These are phyloP conservation scores for Heterochromis multidens DNA, from an alignment of 2,113 vertebrate genomes.

Conservation along the genomic window DNA sequence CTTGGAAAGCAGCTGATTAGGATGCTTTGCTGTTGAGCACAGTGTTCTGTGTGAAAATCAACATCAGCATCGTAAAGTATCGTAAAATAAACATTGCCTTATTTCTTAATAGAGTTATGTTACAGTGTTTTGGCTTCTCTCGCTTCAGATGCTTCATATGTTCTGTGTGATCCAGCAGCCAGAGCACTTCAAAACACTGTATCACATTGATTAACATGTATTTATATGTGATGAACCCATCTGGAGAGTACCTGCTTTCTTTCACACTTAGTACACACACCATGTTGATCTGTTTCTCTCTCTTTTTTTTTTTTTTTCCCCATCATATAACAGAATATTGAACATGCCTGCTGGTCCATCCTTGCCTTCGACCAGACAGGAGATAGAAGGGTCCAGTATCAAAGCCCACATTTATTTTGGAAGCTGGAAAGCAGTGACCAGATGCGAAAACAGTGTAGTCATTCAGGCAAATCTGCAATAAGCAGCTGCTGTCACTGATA, in stretches of 20 bases:
- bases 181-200: neutral
- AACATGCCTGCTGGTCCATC: neutral
- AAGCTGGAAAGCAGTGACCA: conserved; percentile 37
- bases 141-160: conserved; percentile 27
- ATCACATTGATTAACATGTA: conserved; percentile 4
- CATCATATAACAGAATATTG: neutral
- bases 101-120: neutral
- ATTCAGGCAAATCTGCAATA: conserved; percentile 20
- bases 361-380: conserved; percentile 1
- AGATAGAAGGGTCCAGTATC: conserved; percentile 32
- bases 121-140: neutral
- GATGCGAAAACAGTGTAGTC: conserved; percentile 60
- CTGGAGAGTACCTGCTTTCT: conserved; percentile 23
- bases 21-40: neutral
- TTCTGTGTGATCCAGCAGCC: conserved; percentile 12
- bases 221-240: conserved; percentile 18
- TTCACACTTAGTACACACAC: conserved; percentile 26
- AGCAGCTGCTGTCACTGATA: conserved; percentile 30
- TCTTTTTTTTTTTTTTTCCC: neutral
- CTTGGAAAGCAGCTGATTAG: conserved; percentile 4
- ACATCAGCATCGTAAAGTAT: neutral
- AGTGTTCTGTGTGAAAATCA: neutral
- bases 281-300: conserved; percentile 9
- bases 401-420: conserved; percentile 56
- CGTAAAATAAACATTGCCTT: neutral